A percentile compares a stretch with the other conserved stretches of the same genome.
Conservation (phyloP, 1,140 invertebrate species). For the Pinna nobilis region DNA sequence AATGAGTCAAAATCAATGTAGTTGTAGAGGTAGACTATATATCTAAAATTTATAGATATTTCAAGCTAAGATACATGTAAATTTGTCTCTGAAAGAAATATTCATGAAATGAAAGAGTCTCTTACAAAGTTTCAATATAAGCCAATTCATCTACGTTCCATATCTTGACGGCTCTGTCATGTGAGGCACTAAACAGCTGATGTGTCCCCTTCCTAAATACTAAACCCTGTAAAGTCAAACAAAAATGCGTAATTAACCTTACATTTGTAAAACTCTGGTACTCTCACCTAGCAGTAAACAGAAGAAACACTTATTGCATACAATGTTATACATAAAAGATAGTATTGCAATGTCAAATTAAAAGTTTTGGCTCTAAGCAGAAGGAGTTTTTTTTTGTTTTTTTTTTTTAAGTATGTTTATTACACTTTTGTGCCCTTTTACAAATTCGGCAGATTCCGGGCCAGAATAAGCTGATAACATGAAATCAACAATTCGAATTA, state of each 20-base stretch:
- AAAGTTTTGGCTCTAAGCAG: too few relatives aligned
- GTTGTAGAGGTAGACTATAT: too few relatives aligned
- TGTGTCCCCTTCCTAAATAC: conserved; percentile 92
- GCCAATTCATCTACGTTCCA: conserved; percentile 97
- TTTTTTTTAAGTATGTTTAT: too few relatives aligned
- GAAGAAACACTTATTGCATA: not conserved
- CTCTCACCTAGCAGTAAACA: not conserved
- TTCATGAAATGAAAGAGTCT: conserved; percentile 33
- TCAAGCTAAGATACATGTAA: too few relatives aligned
- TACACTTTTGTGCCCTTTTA: too few relatives aligned
- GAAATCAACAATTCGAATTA: too few relatives aligned
- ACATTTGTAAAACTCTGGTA: not conserved
- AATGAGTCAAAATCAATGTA: too few relatives aligned
- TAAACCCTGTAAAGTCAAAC: conserved; percentile 85
- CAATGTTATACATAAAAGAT: not conserved
- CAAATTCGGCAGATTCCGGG: too few relatives aligned
- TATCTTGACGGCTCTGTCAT: conserved; percentile 89
- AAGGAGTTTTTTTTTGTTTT: too few relatives aligned
- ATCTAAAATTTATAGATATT: too few relatives aligned
- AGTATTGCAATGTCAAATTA: not conserved
- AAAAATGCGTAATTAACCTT: not conserved
- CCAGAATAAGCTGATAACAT: too few relatives aligned
- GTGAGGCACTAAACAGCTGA: conserved; percentile 87
- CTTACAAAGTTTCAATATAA: conserved; percentile 94
- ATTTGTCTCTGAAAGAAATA: too few relatives aligned